Evolutionary conservation across 1,140 invertebrate genomes (phyloP).

Genomic region (Drosophila obscura): DNA sequence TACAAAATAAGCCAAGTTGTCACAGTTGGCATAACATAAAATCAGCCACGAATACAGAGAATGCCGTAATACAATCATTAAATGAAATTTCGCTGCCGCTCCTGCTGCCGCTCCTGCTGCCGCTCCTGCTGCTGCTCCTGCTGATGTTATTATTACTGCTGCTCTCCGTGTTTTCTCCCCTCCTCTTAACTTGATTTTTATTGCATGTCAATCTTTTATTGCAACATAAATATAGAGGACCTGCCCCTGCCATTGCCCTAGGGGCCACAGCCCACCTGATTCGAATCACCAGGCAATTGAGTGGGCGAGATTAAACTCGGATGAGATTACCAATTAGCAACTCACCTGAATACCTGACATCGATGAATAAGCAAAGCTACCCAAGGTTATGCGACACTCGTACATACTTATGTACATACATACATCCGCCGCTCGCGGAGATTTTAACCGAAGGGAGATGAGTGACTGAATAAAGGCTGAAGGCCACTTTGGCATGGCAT

Average conservation of each 20-base stretch:
- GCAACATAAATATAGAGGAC: constrained; percentile 27
- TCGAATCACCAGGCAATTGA: too few species aligned
- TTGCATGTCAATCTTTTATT: constrained; percentile 58
- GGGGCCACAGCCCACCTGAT: too few species aligned
- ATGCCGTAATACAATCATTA: constrained; percentile 66
- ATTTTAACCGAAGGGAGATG: too few species aligned
- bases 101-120: too few species aligned
- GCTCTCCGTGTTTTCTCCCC: background rate
- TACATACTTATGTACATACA: too few species aligned
- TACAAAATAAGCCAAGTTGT: constrained; percentile 34
- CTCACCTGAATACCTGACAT: background rate
- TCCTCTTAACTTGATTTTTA: constrained; percentile 36
- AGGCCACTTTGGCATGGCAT: too few species aligned
- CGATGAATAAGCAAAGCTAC: constrained; percentile 10
- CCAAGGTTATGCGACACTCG: too few species aligned
- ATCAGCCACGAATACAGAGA: constrained; percentile 19
- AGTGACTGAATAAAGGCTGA: too few species aligned
- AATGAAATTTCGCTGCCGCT: constrained; percentile 50
- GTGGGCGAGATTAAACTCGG: background rate
- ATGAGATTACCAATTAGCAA: constrained; percentile 18
- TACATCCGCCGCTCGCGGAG: too few species aligned
- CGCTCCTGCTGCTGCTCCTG: background rate
- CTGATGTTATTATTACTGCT: constrained; percentile 36
- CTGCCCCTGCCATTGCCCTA: background rate
- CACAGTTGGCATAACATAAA: constrained; percentile 25